These are phyloP conservation scores for Plebejus argus DNA, from an alignment of 2,888 invertebrate species.

Conservation along the genomic window DNA sequence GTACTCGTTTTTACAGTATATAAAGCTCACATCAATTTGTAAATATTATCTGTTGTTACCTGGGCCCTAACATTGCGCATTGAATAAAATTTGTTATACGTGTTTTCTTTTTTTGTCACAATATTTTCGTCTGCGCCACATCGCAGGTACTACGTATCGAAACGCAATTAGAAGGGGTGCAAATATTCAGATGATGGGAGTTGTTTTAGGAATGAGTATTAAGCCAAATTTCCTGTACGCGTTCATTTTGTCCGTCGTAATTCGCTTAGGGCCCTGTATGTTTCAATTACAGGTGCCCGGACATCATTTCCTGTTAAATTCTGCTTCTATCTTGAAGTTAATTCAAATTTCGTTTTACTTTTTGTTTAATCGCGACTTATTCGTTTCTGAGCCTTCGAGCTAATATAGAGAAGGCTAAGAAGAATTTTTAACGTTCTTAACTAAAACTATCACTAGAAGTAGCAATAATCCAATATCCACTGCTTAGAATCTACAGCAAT, in stretches of 20 bases:
- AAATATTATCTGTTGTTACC: too few relatives aligned
- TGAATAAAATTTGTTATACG: too few relatives aligned
- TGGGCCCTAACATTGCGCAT: too few relatives aligned
- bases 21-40: too few relatives aligned
- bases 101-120: not conserved
- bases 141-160: constrained; percentile 3
- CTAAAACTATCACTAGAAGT: too few relatives aligned
- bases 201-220: constrained; percentile 53
- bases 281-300: constrained; percentile 64
- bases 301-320: constrained; percentile 61
- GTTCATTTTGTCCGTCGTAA: constrained; percentile 62
- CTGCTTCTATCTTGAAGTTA: not conserved
- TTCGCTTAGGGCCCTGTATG: constrained; percentile 58
- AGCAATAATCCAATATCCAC: too few relatives aligned
- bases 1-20: not conserved
- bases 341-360: not conserved
- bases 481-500: too few relatives aligned
- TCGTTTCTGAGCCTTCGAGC: not conserved
- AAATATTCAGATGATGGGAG: constrained; percentile 35
- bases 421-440: too few relatives aligned
- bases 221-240: constrained; percentile 59
- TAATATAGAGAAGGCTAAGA: too few relatives aligned
- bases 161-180: constrained; percentile 25
- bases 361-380: not conserved
- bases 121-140: not conserved